A percentile compares a stretch with the other conserved stretches of the same genome.
phyloP scores from a whole-genome alignment of 2,113 vertebrate genomes.

The Pardalotus punctatus region DNA sequence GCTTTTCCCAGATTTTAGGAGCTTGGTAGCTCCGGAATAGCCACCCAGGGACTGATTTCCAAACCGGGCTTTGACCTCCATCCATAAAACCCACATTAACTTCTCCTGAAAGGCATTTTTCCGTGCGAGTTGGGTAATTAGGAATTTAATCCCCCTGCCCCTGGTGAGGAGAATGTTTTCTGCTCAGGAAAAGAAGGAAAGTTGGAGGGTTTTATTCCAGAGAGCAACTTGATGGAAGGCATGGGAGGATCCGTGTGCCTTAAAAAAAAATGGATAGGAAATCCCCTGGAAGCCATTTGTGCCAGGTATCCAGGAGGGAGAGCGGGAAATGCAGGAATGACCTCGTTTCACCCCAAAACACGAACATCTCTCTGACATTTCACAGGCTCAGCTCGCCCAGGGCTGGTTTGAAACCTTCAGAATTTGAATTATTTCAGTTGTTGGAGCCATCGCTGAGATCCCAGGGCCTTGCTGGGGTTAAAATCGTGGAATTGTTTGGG shows the following conservation, averaged over 20 bases:
- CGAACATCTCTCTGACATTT: not conserved
- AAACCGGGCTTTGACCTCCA: not conserved
- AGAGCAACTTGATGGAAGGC: not conserved
- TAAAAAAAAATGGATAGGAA: not conserved
- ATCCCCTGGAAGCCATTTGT: accelerated
- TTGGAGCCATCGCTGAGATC: not conserved
- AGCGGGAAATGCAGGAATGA: not conserved
- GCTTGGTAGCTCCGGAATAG: not conserved
- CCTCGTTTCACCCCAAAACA: not conserved
- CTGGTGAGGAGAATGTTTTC: not conserved
- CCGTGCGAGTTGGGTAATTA: not conserved
- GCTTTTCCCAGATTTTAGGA: not conserved
- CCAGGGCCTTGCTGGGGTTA: not conserved
- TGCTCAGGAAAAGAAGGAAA: not conserved
- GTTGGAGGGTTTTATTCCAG: not conserved
- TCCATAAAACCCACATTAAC: not conserved
- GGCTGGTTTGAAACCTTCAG: not conserved
- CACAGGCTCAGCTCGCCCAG: not conserved
- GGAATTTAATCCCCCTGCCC: not conserved
- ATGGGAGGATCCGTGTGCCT: not conserved
- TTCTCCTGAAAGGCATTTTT: not conserved
- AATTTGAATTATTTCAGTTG: not conserved
- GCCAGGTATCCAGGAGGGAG: not conserved
- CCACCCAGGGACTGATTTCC: not conserved
- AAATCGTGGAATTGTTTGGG: not conserved